phyloP scores from a whole-genome alignment of 2,797 vertebrate species.

The Odontamblyopus lacepedii region DNA sequence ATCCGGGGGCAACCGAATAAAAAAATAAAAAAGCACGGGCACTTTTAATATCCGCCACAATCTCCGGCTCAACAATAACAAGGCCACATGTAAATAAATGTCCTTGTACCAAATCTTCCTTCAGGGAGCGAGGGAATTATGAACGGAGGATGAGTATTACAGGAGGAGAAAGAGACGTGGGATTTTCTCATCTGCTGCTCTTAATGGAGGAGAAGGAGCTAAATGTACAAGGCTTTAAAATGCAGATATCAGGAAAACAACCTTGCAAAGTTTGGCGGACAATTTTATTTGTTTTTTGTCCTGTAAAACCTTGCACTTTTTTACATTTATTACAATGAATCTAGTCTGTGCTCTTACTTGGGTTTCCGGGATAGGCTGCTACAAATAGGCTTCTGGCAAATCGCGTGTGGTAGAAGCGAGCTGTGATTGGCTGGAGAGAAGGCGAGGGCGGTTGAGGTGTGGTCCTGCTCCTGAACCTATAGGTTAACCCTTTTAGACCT shows the following conservation, averaged over 20 bases:
- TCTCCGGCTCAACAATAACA: conserved; percentile 42
- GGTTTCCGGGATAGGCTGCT: too few species aligned
- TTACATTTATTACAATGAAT: too few species aligned
- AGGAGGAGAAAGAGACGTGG: conserved; percentile 4
- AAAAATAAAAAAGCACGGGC: conserved; percentile 19
- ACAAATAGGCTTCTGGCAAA: too few species aligned
- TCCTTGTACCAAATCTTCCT: conserved; percentile 37
- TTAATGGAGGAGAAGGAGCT: background rate
- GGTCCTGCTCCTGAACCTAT: too few species aligned
- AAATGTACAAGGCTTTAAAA: background rate
- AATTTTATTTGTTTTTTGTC: too few species aligned
- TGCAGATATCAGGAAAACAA: background rate
- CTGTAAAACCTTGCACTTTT: too few species aligned
- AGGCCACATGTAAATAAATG: conserved; percentile 35
- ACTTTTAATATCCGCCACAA: conserved; percentile 54
- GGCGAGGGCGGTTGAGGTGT: too few species aligned
- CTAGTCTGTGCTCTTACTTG: too few species aligned
- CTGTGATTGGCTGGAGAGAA: too few species aligned
- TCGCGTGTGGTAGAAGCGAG: too few species aligned
- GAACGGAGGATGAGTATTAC: conserved; percentile 18
- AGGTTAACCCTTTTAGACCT: too few species aligned
- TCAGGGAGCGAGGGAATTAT: conserved; percentile 19
- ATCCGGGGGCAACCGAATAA: conserved; percentile 37
- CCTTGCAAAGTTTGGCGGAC: background rate
- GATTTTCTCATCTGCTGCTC: background rate